Base-by-base conservation (phyloP, 2,797 vertebrate species). In the Emydoidea blandingii region DNA sequence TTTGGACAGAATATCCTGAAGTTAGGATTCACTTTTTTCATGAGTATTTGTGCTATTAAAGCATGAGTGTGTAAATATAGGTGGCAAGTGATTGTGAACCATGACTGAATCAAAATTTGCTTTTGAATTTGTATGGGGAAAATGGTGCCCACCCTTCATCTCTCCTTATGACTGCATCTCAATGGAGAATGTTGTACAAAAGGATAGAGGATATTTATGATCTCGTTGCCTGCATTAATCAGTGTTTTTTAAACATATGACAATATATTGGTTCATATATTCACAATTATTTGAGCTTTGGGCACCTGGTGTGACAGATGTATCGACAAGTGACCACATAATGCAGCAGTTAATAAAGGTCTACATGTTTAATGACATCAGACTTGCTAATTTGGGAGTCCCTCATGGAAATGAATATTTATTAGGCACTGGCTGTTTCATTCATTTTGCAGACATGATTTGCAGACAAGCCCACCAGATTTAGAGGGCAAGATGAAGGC, bases 391-490 rank as follows among this genome's bases (percentile, higher is more conserved):
- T 93, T 88, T 81, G 41, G 53, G 90, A 68, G 8, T 47, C 65
- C 37, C 84, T 94, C 12, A 1, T 19, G 74, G n/a, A 81, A 53
- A 37, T 85, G 79, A 94, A 34, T 94, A 50, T 88, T 90, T 93
- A 90, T 93, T 84, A 87, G 83, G 56, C 89, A 47, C 81, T 89
- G 86, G n/a, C 47, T 94, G 25, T 87, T 96, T 50, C 78, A 83
- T 88, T 56, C 88, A 92, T 94, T 97, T 92, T 96, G 37, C 37
- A 78, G n/a, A 91, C 85, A n/a, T 47, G 53, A 82, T 94, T 94
- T 92, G 86, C 94, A 50, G 50, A 50, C 50, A 97, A 94, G 76
- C 79, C 29, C 19, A 37, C 10, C 89, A 41, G 79, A 89, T 94
- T 87, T 96, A 91, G 59, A 89, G 52, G 62, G 27, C 25, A 85